Evolutionary conservation across 2,797 vertebrate species (phyloP).

Genomic region (Yasuhikotakia modesta): DNA sequence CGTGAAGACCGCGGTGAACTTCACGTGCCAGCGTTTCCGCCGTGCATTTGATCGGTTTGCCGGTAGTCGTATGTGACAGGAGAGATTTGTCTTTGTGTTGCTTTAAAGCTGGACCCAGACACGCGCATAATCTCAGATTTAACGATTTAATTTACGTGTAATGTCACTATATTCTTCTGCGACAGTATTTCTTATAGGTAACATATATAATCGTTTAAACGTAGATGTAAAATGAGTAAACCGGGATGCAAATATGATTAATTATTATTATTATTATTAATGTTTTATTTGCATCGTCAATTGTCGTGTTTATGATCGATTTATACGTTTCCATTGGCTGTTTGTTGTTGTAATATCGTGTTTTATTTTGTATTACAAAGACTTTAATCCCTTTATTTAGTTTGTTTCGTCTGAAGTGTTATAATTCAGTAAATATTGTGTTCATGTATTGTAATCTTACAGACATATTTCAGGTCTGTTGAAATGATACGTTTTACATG

Average conservation of each 20-base stretch:
- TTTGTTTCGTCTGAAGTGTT: background rate
- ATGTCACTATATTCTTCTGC: background rate
- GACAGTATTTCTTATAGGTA: background rate
- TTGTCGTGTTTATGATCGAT: no score
- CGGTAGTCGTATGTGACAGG: constrained; percentile 7
- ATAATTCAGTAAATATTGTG: background rate
- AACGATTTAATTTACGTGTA: background rate
- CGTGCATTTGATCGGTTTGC: background rate
- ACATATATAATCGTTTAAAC: background rate
- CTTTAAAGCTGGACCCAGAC: constrained; percentile 31
- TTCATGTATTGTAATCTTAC: no score
- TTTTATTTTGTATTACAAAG: background rate
- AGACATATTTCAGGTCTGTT: background rate
- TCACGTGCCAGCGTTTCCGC: background rate
- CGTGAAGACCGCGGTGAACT: background rate
- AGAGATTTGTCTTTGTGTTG: constrained; percentile 39
- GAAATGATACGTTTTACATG: no score
- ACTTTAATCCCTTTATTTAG: background rate
- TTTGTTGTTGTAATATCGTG: background rate
- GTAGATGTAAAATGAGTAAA: background rate
- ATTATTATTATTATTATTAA: background rate
- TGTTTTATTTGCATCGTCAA: background rate
- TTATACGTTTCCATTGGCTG: background rate
- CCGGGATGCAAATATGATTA: background rate
- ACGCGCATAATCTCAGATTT: constrained; percentile 30